Evolutionary conservation across 92 coral and sea anemone genomes (phyloP).

Genomic region (Chrysogorgia sp.): DNA sequence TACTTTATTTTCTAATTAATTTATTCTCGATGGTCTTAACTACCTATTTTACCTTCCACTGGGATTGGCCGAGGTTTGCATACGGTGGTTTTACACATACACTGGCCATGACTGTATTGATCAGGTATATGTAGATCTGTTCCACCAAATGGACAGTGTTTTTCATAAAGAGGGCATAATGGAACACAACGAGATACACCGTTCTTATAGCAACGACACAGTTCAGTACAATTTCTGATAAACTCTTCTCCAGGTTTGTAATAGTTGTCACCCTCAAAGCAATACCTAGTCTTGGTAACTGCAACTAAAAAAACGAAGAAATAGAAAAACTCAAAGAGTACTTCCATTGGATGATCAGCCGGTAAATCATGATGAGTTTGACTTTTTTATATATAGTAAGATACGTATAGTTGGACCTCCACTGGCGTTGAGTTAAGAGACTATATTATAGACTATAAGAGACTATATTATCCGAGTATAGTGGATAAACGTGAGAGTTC

Average conservation of each 20-base stretch:
- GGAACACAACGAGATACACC: conserved; percentile 29
- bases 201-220: conserved; percentile 30
- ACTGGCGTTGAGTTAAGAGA: too few species aligned
- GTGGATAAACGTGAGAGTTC: too few species aligned
- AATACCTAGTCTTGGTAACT: neutral
- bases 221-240: conserved; percentile 11
- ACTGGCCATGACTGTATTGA: neutral
- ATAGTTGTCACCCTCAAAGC: neutral
- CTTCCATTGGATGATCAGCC: too few species aligned
- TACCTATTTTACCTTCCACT: conserved; percentile 16
- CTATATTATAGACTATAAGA: too few species aligned
- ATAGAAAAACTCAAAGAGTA: neutral
- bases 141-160: neutral
- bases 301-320: neutral
- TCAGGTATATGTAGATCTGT: neutral
- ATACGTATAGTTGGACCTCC: too few species aligned
- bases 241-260: conserved; percentile 34
- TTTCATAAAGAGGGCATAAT: conserved; percentile 20
- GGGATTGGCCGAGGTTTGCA: conserved; percentile 32
- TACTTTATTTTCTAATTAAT: too few species aligned
- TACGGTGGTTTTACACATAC: conserved; percentile 3
- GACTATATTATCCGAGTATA: too few species aligned
- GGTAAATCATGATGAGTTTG: too few species aligned
- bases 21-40: too few species aligned
- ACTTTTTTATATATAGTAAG: too few species aligned